Base-by-base conservation (phyloP, 1,140 invertebrate genomes). In the Anoplolepis gracilipes region DNA sequence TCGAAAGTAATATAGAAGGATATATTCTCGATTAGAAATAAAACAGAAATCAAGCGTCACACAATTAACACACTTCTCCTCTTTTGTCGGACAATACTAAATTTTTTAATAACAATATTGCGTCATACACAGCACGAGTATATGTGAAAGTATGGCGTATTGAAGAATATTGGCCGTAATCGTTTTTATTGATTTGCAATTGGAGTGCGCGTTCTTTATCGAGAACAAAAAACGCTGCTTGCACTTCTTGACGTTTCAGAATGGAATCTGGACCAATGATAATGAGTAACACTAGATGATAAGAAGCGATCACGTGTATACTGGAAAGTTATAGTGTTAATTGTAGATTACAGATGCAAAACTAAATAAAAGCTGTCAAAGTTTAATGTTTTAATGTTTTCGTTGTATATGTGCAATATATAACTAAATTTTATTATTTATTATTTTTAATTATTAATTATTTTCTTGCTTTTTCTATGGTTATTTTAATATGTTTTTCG, bases 251-350 rank as follows among this genome's bases (percentile, higher is more conserved):
- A 42, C 39, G 1, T 64, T 64, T 19, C 42, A 25, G 42, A 78
- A 25, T 62, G 11, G 53, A 57, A 82, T 73, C 53, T 42, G 25
- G 53, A 36, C 59, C 36, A 72, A 67, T 28, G 33, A 81, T 22
- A 81, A 13, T 46, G 67, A 72, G 5, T 4, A 53, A 42, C 19
- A 46, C n/a, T 22, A 42, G 22, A 72, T 42, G 67, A 82, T 82
- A 82, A 82, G 36, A 11, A 10, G 13, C 19, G 25, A 81, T 72
- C 62, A 16, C 33, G 19, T 28, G 36, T 67, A 33, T 0, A 16
- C 22, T 11, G 1, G 19, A 30, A 10, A 59, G 4, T 59, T 59
- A 59, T 49, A 36, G 36, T 42, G 46, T 79, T 79, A 70, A 55
- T 36, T 19, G 30, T 53, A 19, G 4, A 64, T 2, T 5, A n/a